Evolutionary conservation across 2,797 vertebrate species (phyloP), one percentile per base, ranked within the genome.

Genomic region (Simalia tracyae): DNA sequence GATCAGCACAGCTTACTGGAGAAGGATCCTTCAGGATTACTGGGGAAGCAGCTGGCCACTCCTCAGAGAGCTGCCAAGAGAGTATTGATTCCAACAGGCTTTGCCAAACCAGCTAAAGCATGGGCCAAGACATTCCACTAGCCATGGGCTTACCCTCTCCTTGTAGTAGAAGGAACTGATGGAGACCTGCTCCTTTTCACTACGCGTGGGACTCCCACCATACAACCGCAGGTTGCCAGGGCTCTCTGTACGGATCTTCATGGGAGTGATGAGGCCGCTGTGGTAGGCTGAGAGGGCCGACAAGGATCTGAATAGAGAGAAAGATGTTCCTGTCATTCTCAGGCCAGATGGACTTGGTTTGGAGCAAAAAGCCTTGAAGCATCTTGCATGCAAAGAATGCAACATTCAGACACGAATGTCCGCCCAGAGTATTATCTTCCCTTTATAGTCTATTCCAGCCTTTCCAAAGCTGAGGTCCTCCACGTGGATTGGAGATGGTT

Each of bases 131-230:
- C 91, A 54, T 42, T 57, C 4, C 9, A 28, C 1, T 3, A n/a
- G 46, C 50, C 19, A 2, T 19, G 50, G 17, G 90, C 98, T 98
- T 98, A 99, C 99, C 98, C 99, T 98, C 88, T 99, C 99, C 97
- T 99, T 99, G 94, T 99, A 99, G 97, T 99, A 99, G 97, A 99
- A 99, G 95, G 99, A 99, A 42, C 99, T 99, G 93, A 99, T 98
- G 96, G 99, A 99, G 92, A 99, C 99, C 76, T 98, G 98, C 94
- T 99, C 99, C 96, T 99, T 99, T 97, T 99, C 99, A 0, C 98
- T 98, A 90, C 99, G 99, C 0, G 99, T 99, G 0, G 99, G 99
- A 93, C 99, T 99, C 92, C 99, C 98, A 0, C 99, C 98, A 97
- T 99, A 99, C 3, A 99, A 93, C 5, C 98, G 97, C 91, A 99